Base-by-base conservation (phyloP, 2,797 vertebrate species). In the Malurus splendens region DNA sequence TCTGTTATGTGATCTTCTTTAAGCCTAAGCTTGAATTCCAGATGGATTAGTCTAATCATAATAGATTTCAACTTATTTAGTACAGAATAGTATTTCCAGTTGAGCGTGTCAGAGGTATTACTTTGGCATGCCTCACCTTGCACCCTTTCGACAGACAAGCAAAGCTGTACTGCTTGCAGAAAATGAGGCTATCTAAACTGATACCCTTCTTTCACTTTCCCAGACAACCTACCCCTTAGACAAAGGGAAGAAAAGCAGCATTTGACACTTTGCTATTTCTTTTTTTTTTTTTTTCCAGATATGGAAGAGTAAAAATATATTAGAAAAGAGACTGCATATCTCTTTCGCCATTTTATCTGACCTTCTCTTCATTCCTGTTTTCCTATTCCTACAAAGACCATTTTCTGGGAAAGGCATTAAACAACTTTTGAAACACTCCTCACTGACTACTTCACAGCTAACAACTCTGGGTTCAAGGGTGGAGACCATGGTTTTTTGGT, bases 211-310 rank as follows among this genome's bases (percentile, higher is more conserved):
- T 91, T 92, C 84, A 77, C 42, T 83, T 82, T 90, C 68, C 82
- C 28, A 92, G 82, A 85, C 92, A 91, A 88, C 52, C 62, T 52
- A 54, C 41, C 86, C 48, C 77, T 79, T 81, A 93, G 92, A 94
- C 68, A 65, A 52, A 83, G 73, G 28, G 64, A 61, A 91, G 89
- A 91, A 95, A 93, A 88, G 91, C 94, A 94, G 93, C 89, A 95
- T 95, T 90, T 97, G 97, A 97, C 95, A 55, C 74, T 91, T 95
- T 94, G 96, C 61, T 97, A 92, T 97, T 93, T 96, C 60, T 95
- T 90, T 96, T 93, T 96, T 91, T 97, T 97, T 97, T 96, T 94
- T 97, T 97, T 97, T 97, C 71, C 96, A 98, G 97, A 97, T 97
- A 93, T 76, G 1, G 97, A 98, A 97, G 97, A 97, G 55, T 97